A percentile compares a stretch with the other conserved stretches of the same genome.
phyloP scores from a whole-genome alignment of 2,797 vertebrate genomes.

The Apodemus agrarius region DNA sequence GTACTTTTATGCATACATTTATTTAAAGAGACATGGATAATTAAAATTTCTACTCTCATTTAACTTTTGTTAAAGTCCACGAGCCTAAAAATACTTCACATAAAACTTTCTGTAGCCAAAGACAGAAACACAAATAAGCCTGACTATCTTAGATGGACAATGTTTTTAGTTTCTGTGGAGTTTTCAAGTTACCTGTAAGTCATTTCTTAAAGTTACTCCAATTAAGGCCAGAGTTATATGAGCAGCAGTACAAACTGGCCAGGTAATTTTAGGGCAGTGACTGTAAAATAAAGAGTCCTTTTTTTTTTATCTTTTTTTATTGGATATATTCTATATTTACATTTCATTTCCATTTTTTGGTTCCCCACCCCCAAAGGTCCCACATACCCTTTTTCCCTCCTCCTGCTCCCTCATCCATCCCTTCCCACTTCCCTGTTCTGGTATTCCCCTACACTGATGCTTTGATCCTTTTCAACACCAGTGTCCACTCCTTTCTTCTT shows the following conservation, averaged over 20 bases:
- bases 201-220: background rate
- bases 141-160: background rate
- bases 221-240: background rate
- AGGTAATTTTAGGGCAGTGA: background rate
- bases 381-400: no score
- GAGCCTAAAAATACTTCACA: background rate
- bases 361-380: no score
- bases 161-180: background rate
- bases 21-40: conserved; percentile 24
- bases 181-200: background rate
- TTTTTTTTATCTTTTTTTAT: no score
- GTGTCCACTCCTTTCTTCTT: no score
- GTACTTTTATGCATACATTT: background rate
- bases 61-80: background rate
- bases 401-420: no score
- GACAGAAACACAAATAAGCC: background rate
- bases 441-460: no score
- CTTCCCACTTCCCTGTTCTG: no score
- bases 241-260: background rate
- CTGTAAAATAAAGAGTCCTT: background rate
- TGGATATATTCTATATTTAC: no score
- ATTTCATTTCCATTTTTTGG: no score
- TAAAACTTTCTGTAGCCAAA: conserved; percentile 25
- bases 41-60: conserved; percentile 7
- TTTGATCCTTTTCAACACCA: no score